Evolutionary conservation across 2,888 invertebrate genomes (phyloP), one percentile per base, ranked within the genome.

Genomic region (Limnephilus marmoratus): DNA sequence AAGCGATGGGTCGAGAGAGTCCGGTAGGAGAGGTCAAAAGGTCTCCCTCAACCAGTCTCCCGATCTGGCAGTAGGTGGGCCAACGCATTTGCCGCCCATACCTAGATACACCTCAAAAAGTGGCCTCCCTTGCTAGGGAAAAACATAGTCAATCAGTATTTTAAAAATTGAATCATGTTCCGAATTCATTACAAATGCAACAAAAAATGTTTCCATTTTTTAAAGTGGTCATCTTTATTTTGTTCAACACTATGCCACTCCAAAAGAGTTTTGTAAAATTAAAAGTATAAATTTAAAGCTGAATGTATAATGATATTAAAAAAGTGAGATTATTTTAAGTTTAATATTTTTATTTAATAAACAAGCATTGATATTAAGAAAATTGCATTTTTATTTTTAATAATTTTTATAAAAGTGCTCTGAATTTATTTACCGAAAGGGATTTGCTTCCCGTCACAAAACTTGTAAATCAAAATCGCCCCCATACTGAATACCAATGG

Each of bases 301-400:
- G 34, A 37, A 2, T 83, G 24, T 82, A 31, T 81, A 81, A 81
- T 37, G 83, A 83, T 83, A 83, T 83, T 83, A 37, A 83, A 83
- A 83, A 83, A 83, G 83, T 37, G 83, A 83, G 37, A 83, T 83
- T 24, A 83, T 37, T 83, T 83, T 15, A 83, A 68, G 68, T 68
- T 68, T n/a, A n/a, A 68, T 68, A 68, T 68, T 24, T 24, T 0
- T n/a, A 68, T 9, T 9, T 4, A 68, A 68, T n/a, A 68, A 68
- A n/a, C 12, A 45, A 15, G 13, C 24, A 68, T n/a, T n/a, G 24
- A 68, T 68, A 68, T 68, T 68, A 24, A 68, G 24, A 68, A 68
- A 15, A 83, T 37, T 24, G 37, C 1, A 37, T 18, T 83, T 83
- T 83, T 37, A 68, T 68, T 18, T 37, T 83, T 83, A 83, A 68